Evolutionary conservation across 2,797 vertebrate genomes (phyloP), one percentile per base, ranked within the genome.

Genomic region (Pyrocephalus nanus): DNA sequence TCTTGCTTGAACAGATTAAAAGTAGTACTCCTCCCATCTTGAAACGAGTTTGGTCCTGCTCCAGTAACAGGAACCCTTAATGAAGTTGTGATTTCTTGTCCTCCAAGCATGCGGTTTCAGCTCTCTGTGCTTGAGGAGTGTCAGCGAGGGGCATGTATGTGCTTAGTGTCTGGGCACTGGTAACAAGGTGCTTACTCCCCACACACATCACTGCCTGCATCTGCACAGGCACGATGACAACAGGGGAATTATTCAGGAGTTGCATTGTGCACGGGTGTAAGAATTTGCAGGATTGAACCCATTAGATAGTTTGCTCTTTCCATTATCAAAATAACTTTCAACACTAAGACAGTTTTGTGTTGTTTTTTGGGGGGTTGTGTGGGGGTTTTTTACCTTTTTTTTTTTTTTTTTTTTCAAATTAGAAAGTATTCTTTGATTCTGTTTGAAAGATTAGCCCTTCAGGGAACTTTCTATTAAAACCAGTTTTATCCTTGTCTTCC

Each of bases 401-500:
- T 45, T 53, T 65, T 66, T 66, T 47, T 30, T 18, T 15, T 32
- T 26, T 16, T 53, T 7, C n/a, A 5, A 81, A 94, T 82, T 48
- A 76, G 14, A 22, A 70, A 84, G 58, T 42, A 73, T 69, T 72
- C 79, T 66, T 43, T 58, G 71, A 62, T 93, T 91, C 78, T 70
- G 36, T 60, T 88, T 96, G 95, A 97, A 95, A 96, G 85, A 83
- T 67, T 73, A 58, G 78, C 80, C 82, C 85, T 80, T 90, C 62
- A 70, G 86, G 96, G 93, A 79, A 53, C 57, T 93, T 92, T 51
- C 45, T 69, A 45, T 71, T 76, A 88, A 92, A 87, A 38, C 3
- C 62, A 66, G 58, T 86, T 88, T 93, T 96, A 96, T 93, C 87
- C 92, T 82, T 77, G 90, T 77, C 93, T 97, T 96, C 86, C 81